These are phyloP conservation scores for Ophiothrix spiculata DNA, from an alignment of 35 echinoderm and acorn worm species.

Conservation along the genomic window DNA sequence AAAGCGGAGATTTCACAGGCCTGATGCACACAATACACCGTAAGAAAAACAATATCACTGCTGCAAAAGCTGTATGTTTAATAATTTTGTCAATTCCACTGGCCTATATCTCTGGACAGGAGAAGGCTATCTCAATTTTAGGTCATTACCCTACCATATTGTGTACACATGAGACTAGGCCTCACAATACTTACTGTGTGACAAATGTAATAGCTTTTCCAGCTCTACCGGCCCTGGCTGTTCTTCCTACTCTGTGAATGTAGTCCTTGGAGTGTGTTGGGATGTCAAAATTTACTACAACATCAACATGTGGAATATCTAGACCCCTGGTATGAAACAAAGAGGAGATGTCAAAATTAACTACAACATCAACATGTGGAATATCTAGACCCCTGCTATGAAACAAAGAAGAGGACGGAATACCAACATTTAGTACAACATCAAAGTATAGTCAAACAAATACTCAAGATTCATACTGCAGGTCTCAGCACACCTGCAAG, in stretches of 20 bases:
- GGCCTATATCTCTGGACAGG: no score
- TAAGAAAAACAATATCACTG: no score
- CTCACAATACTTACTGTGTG: constrained; percentile 89
- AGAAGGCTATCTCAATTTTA: neutral
- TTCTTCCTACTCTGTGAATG: constrained; percentile 89
- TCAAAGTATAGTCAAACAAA: constrained; percentile 93
- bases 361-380: constrained; percentile 86
- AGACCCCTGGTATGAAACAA: constrained; percentile 64
- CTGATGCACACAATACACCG: no score
- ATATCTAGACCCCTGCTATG: constrained; percentile 82
- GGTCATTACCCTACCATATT: neutral
- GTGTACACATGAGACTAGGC: neutral
- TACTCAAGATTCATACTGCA: no score
- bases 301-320: constrained; percentile 92
- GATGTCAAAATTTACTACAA: constrained; percentile 94
- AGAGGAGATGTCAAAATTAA: constrained; percentile 96
- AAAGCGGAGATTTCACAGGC: no score
- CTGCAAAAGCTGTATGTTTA: neutral
- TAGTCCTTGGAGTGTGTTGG: constrained; percentile 98
- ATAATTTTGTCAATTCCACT: no score
- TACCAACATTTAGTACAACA: constrained; percentile 79
- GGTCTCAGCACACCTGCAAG: no score
- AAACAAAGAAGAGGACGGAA: constrained; percentile 72
- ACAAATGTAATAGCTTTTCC: constrained; percentile 93
- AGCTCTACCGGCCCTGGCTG: constrained; percentile 79